These are phyloP conservation scores for Peromyscus polionotus DNA, from an alignment of 2,113 vertebrate species.

Conservation along the genomic window DNA sequence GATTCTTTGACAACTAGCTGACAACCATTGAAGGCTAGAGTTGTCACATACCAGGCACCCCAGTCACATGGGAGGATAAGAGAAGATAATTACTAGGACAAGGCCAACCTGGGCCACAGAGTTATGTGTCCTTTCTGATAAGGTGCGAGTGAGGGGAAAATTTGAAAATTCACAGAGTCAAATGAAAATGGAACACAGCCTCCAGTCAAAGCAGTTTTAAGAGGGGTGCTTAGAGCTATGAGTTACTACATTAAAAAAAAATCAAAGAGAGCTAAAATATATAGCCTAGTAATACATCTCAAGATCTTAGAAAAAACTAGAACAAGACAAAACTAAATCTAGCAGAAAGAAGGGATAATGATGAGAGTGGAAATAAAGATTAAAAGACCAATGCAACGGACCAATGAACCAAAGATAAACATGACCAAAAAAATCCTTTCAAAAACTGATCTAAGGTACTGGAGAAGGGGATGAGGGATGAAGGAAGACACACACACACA, in stretches of 20 bases:
- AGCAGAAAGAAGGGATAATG: background rate
- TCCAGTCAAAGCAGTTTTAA: background rate
- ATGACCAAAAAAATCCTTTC: background rate
- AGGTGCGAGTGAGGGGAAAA: background rate
- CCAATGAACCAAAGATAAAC: background rate
- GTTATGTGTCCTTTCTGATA: background rate
- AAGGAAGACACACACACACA: rapidly evolving
- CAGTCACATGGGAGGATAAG: background rate
- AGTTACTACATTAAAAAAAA: background rate
- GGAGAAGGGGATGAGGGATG: background rate
- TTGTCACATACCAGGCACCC: background rate
- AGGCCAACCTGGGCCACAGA: background rate
- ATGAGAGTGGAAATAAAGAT: background rate
- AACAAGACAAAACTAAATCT: background rate
- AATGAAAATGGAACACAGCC: background rate
- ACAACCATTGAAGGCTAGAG: background rate
- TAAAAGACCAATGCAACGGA: background rate
- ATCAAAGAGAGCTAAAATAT: background rate
- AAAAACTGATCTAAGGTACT: background rate
- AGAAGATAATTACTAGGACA: background rate
- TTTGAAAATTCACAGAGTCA: background rate
- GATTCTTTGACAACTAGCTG: background rate
- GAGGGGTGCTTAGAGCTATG: background rate
- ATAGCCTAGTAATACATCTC: background rate
- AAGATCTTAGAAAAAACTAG: background rate